Conservation (phyloP, 1,140 invertebrate genomes). For the Glomeris maerens region DNA sequence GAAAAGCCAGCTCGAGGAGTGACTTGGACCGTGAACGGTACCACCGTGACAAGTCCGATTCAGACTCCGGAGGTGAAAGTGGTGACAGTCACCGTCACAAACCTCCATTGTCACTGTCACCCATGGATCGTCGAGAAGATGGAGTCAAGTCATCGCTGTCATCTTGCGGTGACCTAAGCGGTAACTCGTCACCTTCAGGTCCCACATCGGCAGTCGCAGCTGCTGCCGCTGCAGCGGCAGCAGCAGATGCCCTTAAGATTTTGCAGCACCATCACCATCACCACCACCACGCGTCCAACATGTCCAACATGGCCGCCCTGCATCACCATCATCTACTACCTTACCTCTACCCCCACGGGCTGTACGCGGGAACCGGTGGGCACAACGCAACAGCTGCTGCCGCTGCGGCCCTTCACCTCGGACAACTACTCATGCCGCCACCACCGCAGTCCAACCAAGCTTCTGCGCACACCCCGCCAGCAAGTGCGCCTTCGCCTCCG, state of each 20-base stretch:
- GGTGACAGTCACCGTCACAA: slow-evolving; percentile 17
- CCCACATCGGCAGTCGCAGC: slow-evolving; percentile 16
- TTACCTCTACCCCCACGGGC: slow-evolving; percentile 67
- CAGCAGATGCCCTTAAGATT: slow-evolving; percentile 5
- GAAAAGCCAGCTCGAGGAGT: slow-evolving; percentile 14
- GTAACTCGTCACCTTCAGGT: slow-evolving; percentile 19
- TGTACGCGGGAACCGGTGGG: slow-evolving; percentile 58
- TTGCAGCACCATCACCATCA: slow-evolving; percentile 15
- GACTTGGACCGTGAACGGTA: not conserved
- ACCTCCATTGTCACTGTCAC: slow-evolving; percentile 17
- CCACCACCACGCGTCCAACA: too few relatives aligned
- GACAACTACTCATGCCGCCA: slow-evolving; percentile 48
- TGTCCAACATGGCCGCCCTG: slow-evolving; percentile 70
- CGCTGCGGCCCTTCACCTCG: slow-evolving; percentile 19
- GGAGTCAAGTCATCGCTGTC: not conserved
- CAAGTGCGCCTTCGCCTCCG: slow-evolving; percentile 5
- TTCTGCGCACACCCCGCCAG: slow-evolving; percentile 26
- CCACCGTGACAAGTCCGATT: slow-evolving; percentile 13
- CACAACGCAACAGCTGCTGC: slow-evolving; percentile 16
- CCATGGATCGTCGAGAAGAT: not conserved
- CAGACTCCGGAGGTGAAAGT: slow-evolving; percentile 19
- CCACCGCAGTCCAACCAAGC: slow-evolving; percentile 30
- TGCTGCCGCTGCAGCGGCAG: slow-evolving; percentile 1
- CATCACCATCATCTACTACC: slow-evolving; percentile 61
- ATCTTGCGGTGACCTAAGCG: slow-evolving; percentile 28